A percentile compares a stretch with the other conserved stretches of the same genome.
phyloP scores from a whole-genome alignment of 1,140 invertebrate species.

The Archivesica marissinica region DNA sequence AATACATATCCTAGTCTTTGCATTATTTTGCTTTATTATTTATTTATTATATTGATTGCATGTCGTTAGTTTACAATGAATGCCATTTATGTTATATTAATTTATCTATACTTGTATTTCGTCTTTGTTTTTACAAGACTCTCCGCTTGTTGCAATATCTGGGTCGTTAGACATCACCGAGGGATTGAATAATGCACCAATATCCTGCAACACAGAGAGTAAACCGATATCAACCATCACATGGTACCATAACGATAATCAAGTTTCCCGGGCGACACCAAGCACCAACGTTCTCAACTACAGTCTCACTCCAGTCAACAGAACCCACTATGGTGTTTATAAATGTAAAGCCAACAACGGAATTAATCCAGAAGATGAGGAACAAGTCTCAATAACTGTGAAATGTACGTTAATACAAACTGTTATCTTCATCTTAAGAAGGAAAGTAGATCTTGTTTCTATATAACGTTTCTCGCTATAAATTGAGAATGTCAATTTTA shows the following conservation, averaged over 20 bases:
- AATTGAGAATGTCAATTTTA: too few species aligned
- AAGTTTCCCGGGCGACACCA: background rate
- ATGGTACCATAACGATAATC: background rate
- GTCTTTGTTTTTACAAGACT: too few species aligned
- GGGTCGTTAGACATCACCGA: background rate
- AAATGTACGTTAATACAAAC: background rate
- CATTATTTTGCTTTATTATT: too few species aligned
- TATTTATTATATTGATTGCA: too few species aligned
- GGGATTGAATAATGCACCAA: background rate
- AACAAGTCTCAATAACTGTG: background rate
- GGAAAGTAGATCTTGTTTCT: too few species aligned
- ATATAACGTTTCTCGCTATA: too few species aligned
- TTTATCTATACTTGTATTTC: too few species aligned
- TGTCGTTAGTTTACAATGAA: too few species aligned
- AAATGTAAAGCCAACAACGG: conserved; percentile 3
- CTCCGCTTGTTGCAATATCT: background rate
- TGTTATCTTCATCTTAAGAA: background rate
- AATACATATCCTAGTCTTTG: too few species aligned
- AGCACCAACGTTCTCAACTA: background rate
- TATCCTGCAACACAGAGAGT: background rate
- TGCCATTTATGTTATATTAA: too few species aligned
- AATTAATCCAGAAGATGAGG: background rate
- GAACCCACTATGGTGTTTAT: background rate
- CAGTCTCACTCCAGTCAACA: conserved; percentile 3
- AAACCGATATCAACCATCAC: background rate